Conservation (phyloP, 2,888 invertebrate genomes). For the Drosophila lutescens region DNA sequence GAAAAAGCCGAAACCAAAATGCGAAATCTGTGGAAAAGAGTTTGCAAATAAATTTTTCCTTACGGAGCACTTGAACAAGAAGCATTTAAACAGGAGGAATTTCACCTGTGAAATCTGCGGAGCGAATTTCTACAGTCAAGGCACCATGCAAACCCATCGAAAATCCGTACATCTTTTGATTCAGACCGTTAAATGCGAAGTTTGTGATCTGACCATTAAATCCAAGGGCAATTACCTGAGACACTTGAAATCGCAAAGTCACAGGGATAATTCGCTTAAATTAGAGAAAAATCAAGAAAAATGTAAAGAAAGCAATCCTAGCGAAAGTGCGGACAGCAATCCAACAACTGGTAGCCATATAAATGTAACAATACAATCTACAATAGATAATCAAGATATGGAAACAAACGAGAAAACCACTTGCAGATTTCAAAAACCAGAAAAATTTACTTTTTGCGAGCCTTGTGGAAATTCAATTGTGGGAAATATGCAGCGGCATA, state of each 20-base stretch:
- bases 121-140: conserved; percentile 31
- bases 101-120: conserved; percentile 49
- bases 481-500: conserved; percentile 11
- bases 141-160: conserved; percentile 29
- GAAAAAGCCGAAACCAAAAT: conserved; percentile 4
- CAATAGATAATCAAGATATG: neutral
- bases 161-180: conserved; percentile 29
- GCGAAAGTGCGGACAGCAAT: neutral
- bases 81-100: conserved; percentile 39
- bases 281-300: neutral
- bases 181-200: conserved; percentile 20
- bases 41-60: conserved; percentile 15
- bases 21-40: conserved; percentile 19
- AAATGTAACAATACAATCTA: neutral
- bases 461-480: conserved; percentile 19
- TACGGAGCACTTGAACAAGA: conserved; percentile 20
- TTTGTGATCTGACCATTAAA: conserved; percentile 39
- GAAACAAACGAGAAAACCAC: neutral
- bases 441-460: conserved; percentile 4
- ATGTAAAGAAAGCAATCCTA: neutral
- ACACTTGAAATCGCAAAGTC: conserved; percentile 39
- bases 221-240: conserved; percentile 39
- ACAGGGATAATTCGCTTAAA: conserved; percentile 18
- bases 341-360: too few relatives aligned
- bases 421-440: neutral